A percentile compares a stretch with the other conserved stretches of the same genome.
phyloP scores from a whole-genome alignment of 2,113 vertebrate species.

The Myanophis thanlyinensis region DNA sequence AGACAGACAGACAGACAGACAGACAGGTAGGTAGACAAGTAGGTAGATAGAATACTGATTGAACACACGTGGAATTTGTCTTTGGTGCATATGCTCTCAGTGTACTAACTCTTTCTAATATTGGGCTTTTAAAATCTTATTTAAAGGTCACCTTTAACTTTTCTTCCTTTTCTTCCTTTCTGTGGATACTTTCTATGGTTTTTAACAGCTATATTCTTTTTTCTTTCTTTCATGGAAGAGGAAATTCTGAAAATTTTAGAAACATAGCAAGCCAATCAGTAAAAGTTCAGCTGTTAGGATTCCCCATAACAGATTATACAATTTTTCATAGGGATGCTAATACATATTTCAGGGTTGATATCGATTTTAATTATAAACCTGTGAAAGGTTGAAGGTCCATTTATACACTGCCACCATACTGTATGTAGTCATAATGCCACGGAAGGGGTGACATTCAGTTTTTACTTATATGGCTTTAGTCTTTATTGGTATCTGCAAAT shows the following conservation, averaged over 20 bases:
- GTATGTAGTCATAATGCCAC: conserved; percentile 20
- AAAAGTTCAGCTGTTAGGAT: conserved; percentile 44
- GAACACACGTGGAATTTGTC: too few relatives aligned
- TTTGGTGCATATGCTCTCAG: too few relatives aligned
- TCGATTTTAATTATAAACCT: conserved; percentile 43
- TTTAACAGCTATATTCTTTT: background rate
- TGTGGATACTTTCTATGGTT: background rate
- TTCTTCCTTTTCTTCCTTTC: background rate
- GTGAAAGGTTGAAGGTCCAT: conserved; percentile 44
- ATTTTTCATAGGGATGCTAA: conserved; percentile 22
- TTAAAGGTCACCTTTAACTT: background rate
- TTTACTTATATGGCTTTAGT: conserved; percentile 23
- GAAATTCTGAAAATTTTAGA: conserved; percentile 37
- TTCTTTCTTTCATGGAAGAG: conserved; percentile 24
- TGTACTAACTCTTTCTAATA: background rate
- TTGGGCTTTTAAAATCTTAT: background rate
- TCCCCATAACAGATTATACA: conserved; percentile 27
- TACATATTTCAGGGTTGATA: conserved; percentile 38
- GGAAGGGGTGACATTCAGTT: conserved; percentile 34
- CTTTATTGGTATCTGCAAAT: conserved; percentile 2
- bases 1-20: too few relatives aligned
- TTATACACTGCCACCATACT: conserved; percentile 27
- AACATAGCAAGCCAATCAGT: conserved; percentile 22
- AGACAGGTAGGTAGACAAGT: too few relatives aligned
- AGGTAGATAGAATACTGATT: too few relatives aligned